phyloP scores from a whole-genome alignment of 2,797 vertebrate genomes.

The Acestrorhynchus altus region DNA sequence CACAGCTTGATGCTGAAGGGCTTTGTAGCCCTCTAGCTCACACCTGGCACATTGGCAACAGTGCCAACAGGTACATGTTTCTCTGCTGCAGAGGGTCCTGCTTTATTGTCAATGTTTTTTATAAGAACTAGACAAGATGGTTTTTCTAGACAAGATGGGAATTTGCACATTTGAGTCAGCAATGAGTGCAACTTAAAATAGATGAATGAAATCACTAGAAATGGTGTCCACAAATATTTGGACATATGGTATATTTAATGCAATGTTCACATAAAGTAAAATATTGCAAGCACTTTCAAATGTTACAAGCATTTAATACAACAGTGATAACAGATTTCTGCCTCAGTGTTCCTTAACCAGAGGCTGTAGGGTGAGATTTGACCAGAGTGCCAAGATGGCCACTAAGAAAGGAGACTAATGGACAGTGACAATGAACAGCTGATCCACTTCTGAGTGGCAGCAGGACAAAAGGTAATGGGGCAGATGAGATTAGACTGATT shows the following conservation, averaged over 20 bases:
- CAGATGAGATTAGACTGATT: conserved; percentile 70
- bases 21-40: too few relatives aligned
- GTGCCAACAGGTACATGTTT: too few relatives aligned
- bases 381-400: conserved; percentile 54
- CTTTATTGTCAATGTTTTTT: too few relatives aligned
- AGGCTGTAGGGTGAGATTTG: conserved; percentile 63
- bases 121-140: too few relatives aligned
- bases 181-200: too few relatives aligned
- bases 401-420: conserved; percentile 50
- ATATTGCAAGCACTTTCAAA: background rate
- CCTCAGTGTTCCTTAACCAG: conserved; percentile 10
- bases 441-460: conserved; percentile 61
- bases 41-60: too few relatives aligned
- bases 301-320: background rate
- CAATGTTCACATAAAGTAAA: background rate
- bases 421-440: conserved; percentile 55
- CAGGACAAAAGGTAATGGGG: conserved; percentile 68
- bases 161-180: too few relatives aligned
- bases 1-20: too few relatives aligned
- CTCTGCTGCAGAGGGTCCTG: too few relatives aligned
- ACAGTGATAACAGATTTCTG: conserved; percentile 24
- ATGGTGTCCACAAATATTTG: too few relatives aligned
- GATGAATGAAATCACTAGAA: too few relatives aligned
- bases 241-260: background rate
- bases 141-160: too few relatives aligned